These are phyloP conservation scores for Caligus rogercresseyi DNA, from an alignment of 1,140 invertebrate species.

Conservation along the genomic window DNA sequence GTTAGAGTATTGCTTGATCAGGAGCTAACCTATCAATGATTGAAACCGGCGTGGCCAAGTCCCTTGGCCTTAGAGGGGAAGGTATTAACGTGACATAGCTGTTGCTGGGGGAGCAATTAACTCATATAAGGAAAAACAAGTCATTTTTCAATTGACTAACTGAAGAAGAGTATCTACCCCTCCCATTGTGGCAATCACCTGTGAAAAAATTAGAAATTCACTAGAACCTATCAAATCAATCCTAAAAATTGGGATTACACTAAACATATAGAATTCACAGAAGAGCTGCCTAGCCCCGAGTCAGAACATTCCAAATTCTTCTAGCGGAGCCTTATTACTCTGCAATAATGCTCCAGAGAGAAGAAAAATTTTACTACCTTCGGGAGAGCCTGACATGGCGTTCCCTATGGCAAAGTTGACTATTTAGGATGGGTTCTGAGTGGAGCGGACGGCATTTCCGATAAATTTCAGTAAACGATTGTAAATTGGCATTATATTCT, in stretches of 20 bases:
- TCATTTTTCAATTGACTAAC: not conserved
- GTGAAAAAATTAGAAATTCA: not conserved
- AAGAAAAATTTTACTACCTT: not conserved
- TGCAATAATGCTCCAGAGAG: not conserved
- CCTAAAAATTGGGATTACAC: not conserved
- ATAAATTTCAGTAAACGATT: not conserved
- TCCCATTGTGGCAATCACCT: not conserved
- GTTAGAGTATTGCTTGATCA: not conserved
- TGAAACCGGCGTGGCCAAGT: not conserved
- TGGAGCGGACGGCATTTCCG: not conserved
- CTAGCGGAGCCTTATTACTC: not conserved
- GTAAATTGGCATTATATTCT: not conserved
- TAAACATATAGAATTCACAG: not conserved
- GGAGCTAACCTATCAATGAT: not conserved
- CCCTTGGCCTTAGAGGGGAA: not conserved
- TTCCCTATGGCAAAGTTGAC: conserved; percentile 4
- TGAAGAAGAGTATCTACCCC: not conserved
- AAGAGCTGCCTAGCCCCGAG: not conserved
- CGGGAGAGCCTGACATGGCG: not conserved
- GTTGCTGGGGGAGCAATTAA: not conserved
- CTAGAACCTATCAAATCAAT: not conserved
- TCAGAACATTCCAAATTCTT: not conserved
- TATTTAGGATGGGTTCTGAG: not conserved
- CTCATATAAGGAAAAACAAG: not conserved
- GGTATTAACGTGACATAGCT: not conserved